These are phyloP conservation scores for Chondrosia reniformis DNA, from an alignment of 37 sponge, comb jelly and placozoan genomes.

Conservation along the genomic window DNA sequence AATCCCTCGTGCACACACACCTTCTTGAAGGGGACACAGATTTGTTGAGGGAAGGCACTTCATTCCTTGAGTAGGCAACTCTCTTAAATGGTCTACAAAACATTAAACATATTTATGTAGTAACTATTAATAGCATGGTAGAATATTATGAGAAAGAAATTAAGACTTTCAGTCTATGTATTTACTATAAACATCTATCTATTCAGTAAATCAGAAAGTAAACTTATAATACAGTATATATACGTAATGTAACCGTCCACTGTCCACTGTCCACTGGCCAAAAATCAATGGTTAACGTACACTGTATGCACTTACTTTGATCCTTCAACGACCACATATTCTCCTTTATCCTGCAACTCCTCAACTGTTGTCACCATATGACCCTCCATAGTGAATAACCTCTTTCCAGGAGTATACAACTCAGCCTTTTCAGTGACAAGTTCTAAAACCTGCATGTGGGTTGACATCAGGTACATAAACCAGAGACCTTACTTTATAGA, in stretches of 20 bases:
- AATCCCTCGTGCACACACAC: no score
- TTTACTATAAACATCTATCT: background rate
- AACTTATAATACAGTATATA: no score
- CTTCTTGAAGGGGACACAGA: slow-evolving; percentile 5
- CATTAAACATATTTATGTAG: background rate
- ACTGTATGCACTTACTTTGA: slow-evolving; percentile 23
- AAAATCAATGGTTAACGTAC: background rate
- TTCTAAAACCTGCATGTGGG: slow-evolving; percentile 41
- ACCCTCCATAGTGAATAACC: slow-evolving; percentile 65
- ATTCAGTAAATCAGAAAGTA: background rate
- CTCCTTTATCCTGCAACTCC: slow-evolving; percentile 52
- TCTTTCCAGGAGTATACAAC: slow-evolving; percentile 61
- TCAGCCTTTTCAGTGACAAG: slow-evolving; percentile 54
- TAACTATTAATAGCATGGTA: no score
- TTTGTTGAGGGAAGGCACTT: slow-evolving; percentile 1
- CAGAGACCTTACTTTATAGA: no score
- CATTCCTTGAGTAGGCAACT: slow-evolving; percentile 38
- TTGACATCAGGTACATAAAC: background rate
- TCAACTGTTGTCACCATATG: slow-evolving; percentile 27
- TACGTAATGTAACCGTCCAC: no score
- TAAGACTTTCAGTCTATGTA: background rate
- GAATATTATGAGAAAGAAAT: background rate
- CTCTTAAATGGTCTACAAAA: slow-evolving; percentile 33
- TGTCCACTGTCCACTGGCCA: no score
- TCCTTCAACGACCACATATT: slow-evolving; percentile 73